These are phyloP conservation scores for Vireo altiloquus DNA, from an alignment of 2,113 vertebrate genomes.

Conservation along the genomic window DNA sequence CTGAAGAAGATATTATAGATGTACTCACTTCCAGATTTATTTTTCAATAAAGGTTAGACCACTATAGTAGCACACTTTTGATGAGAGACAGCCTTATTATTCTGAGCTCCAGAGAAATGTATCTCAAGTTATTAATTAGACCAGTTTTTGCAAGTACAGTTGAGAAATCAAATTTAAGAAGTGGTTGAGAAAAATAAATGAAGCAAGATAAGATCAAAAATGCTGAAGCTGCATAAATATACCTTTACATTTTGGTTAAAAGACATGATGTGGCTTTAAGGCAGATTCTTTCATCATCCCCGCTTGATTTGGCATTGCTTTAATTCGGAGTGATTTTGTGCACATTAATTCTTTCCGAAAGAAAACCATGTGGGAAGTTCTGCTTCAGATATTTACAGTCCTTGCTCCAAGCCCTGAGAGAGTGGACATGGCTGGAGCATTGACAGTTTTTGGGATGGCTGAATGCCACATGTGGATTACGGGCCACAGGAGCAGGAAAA, in stretches of 20 bases:
- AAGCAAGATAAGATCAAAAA: neutral
- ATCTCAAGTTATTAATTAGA: neutral
- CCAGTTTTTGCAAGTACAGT: neutral
- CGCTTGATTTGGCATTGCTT: fast-evolving
- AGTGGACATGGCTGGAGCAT: neutral
- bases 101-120: neutral
- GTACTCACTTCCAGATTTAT: neutral
- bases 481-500: neutral
- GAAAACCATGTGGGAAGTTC: neutral
- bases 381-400: neutral
- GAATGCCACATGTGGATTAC: fast-evolving
- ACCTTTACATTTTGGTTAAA: neutral
- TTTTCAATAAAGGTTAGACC: neutral
- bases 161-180: neutral
- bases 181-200: neutral
- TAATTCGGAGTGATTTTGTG: neutral
- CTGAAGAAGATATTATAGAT: neutral
- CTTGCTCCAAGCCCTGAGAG: neutral
- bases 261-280: neutral
- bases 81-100: neutral
- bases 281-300: neutral
- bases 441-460: neutral
- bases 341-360: neutral
- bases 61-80: neutral
- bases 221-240: neutral